A percentile compares a stretch with the other conserved stretches of the same genome.
phyloP scores from a whole-genome alignment of 2,888 invertebrate genomes.

The Oconnorella tubifera region DNA sequence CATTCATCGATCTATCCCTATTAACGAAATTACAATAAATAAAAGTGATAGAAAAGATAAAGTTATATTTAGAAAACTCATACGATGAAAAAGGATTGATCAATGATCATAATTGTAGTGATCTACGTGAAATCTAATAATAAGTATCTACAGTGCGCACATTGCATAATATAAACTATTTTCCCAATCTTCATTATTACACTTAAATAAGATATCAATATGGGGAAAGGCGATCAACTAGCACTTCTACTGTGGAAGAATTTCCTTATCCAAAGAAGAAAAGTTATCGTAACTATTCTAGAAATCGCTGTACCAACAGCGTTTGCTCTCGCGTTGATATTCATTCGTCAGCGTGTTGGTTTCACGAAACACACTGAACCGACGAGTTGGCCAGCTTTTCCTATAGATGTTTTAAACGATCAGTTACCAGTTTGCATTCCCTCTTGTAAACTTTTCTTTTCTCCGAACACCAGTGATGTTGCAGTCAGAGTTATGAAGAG shows the following conservation, averaged over 20 bases:
- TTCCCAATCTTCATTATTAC: no score
- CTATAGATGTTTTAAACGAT: background rate
- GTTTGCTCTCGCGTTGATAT: slow-evolving; percentile 63
- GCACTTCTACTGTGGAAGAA: slow-evolving; percentile 80
- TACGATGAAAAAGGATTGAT: no score
- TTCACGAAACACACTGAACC: slow-evolving; percentile 3
- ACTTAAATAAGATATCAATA: no score
- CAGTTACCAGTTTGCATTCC: background rate
- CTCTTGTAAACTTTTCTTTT: slow-evolving; percentile 21
- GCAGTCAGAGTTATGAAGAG: slow-evolving; percentile 11
- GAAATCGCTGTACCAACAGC: slow-evolving; percentile 62
- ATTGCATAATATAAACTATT: no score
- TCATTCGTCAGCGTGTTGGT: slow-evolving; percentile 66
- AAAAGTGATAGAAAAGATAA: no score
- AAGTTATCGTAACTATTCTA: slow-evolving; percentile 66
- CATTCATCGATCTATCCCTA: no score
- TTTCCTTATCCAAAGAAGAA: slow-evolving; percentile 72
- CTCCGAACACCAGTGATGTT: slow-evolving; percentile 20
- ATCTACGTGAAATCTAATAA: no score
- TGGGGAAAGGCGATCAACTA: no score
- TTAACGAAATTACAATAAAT: no score
- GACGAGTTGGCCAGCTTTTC: slow-evolving; percentile 26
- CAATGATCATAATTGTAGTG: no score
- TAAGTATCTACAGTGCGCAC: no score
- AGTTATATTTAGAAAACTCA: no score